A percentile compares a stretch with the other conserved stretches of the same genome.
phyloP scores from a whole-genome alignment of 2,113 vertebrate genomes.

The Malurus melanocephalus region DNA sequence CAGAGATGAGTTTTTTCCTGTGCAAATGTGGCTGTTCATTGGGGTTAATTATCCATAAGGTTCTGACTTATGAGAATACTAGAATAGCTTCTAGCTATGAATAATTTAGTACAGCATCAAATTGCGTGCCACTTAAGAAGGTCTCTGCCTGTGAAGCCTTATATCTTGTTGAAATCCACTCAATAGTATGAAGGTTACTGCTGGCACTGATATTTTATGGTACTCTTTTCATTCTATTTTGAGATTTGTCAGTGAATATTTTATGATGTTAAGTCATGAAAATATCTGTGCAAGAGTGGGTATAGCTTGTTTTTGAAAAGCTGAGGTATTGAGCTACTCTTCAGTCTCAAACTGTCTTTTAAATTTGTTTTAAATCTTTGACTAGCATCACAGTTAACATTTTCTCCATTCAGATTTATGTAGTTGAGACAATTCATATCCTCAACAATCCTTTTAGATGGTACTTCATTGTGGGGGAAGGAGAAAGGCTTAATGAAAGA shows the following conservation, averaged over 20 bases:
- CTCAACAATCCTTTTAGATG: neutral
- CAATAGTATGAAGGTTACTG: neutral
- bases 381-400: neutral
- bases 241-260: neutral
- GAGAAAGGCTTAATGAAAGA: neutral
- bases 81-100: slow-evolving; percentile 50
- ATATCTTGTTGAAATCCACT: neutral
- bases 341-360: neutral
- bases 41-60: slow-evolving; percentile 31
- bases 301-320: neutral
- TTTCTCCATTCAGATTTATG: neutral
- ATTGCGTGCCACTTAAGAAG: slow-evolving; percentile 12
- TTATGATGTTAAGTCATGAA: neutral
- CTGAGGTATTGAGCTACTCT: neutral
- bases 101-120: slow-evolving; percentile 58
- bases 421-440: neutral
- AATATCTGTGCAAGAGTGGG: neutral
- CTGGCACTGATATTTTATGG: neutral
- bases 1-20: neutral
- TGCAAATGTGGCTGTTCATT: neutral
- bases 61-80: slow-evolving; percentile 8
- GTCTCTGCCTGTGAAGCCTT: neutral
- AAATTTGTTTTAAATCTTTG: neutral
- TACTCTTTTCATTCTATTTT: neutral
- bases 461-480: neutral